phyloP scores from a whole-genome alignment of 2,113 vertebrate species.

The Lonchura striata region DNA sequence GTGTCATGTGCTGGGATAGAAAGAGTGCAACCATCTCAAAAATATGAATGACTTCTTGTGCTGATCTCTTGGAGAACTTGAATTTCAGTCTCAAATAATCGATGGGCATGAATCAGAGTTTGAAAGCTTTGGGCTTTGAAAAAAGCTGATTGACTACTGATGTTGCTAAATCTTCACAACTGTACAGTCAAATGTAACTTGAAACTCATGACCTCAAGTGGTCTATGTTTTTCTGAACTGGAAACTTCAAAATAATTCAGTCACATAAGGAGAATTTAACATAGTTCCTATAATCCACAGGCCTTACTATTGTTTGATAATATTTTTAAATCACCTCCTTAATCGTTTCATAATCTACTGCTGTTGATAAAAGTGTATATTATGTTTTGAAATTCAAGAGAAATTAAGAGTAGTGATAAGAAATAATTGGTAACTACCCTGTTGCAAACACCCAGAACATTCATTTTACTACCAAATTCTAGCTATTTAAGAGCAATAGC shows the following conservation, averaged over 20 bases:
- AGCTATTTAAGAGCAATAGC: neutral
- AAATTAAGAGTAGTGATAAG: neutral
- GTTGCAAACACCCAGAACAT: neutral
- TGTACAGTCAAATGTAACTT: neutral
- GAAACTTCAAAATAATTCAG: neutral
- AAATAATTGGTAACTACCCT: neutral
- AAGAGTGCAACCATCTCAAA: neutral
- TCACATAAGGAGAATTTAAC: neutral
- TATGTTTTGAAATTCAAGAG: neutral
- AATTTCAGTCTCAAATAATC: neutral
- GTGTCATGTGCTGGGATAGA: neutral
- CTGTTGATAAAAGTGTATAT: neutral
- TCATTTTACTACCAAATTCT: neutral
- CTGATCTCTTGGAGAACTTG: neutral
- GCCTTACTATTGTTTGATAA: neutral
- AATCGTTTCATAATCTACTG: neutral
- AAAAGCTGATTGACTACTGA: neutral
- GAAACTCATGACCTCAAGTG: neutral
- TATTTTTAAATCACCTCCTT: neutral
- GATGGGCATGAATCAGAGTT: neutral
- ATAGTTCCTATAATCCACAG: neutral
- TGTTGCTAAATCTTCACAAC: neutral
- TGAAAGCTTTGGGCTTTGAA: neutral
- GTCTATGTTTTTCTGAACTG: neutral
- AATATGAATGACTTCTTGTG: neutral